Base-by-base conservation (phyloP, 2,113 vertebrate genomes). In the Heterochromis multidens region DNA sequence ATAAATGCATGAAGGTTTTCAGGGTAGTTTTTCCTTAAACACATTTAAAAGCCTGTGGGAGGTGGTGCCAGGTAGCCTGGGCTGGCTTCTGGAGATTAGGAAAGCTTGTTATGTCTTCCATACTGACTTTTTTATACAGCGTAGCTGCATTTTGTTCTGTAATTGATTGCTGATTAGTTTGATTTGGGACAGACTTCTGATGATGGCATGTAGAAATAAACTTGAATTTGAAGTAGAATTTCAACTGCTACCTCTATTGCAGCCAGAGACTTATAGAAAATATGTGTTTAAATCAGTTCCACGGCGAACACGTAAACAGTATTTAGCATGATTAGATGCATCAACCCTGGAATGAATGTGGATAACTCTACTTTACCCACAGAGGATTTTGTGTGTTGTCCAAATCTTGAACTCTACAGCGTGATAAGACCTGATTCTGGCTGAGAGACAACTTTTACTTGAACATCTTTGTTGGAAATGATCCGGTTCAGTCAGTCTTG, bases 1-100 rank as follows among this genome's bases (percentile, higher is more conserved):
- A 91, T 91, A 89, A 89, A 92, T 90, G 63, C 74, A 74, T 33
- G 77, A 87, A 37, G 29, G 54, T 79, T 90, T 92, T 87, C 60
- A 61, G 61, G 62, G 87, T 76, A 77, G 58, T 29, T 88, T 86
- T 91, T 80, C 83, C 83, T 86, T 60, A 81, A 88, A 89, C 87
- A 88, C 79, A 77, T 88, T 72, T 72, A 67, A 65, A 52, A 33
- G 25, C 81, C 16, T 60, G 78, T 6, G 9, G 81, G 23, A 54
- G 60, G 65, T 54, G 83, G 72, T 90, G 90, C 92, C 88, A 90
- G 86, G 70, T 77, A 80, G 29, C 82, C 79, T 84, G 77, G 23
- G 4, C 62, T 67, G 56, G 76, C 83, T 89, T 54, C 81, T 89
- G 58, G 82, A 85, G 63, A 83, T 88, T 40, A 81, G 56, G 21